Evolutionary conservation across 2,797 vertebrate genomes (phyloP).

Genomic region (Limosa lapponica): DNA sequence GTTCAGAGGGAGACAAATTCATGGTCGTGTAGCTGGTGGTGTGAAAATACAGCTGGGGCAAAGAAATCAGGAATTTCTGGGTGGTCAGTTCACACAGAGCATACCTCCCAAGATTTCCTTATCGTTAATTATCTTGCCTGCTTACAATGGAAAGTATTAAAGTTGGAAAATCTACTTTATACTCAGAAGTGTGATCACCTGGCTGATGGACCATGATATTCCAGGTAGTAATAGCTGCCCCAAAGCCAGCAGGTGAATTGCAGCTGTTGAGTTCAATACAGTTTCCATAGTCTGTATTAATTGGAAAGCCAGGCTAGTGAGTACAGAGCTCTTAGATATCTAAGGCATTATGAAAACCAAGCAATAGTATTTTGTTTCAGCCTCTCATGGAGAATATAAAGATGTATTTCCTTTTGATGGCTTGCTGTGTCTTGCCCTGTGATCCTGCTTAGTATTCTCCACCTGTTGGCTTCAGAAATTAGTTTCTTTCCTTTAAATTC

Average conservation of each 20-base stretch:
- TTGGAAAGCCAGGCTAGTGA: not conserved
- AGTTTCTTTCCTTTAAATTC: not conserved
- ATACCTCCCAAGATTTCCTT: not conserved
- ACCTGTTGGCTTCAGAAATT: not conserved
- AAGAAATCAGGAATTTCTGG: not conserved
- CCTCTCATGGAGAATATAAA: not conserved
- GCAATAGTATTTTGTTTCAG: not conserved
- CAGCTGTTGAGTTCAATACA: not conserved
- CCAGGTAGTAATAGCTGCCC: not conserved
- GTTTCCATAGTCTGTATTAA: not conserved
- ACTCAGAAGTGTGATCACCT: not conserved
- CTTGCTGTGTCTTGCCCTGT: not conserved
- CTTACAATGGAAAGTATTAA: not conserved
- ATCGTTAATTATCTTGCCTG: not conserved
- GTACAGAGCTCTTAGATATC: not conserved
- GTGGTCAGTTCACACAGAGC: not conserved
- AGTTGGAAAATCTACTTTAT: not conserved
- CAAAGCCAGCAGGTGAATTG: not conserved
- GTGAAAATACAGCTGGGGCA: not conserved
- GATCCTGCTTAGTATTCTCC: not conserved
- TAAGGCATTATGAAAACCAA: not conserved
- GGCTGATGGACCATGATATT: not conserved
- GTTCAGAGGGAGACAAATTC: not conserved
- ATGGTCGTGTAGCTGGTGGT: rapidly evolving
- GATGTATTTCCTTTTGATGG: not conserved